Conservation (phyloP, 2,888 invertebrate genomes). For the Creontiades dilutus region DNA sequence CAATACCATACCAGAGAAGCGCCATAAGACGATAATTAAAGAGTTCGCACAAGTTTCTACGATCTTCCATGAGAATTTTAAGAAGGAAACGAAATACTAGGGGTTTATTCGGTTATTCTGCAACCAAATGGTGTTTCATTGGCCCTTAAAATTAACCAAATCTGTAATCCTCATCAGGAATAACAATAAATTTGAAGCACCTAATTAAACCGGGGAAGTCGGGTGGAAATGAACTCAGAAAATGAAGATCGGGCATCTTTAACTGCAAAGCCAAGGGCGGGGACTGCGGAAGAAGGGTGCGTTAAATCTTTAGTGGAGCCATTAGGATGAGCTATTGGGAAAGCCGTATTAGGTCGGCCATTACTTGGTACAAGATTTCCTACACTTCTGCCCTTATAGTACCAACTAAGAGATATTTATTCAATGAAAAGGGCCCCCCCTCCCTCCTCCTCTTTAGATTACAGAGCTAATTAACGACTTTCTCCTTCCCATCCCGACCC, state of each 20-base stretch:
- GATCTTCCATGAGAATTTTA: neutral
- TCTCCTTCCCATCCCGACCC: constrained; percentile 33
- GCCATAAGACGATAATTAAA: too few relatives aligned
- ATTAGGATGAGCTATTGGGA: constrained; percentile 66
- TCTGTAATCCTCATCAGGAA: constrained; percentile 26
- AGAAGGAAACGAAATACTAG: neutral
- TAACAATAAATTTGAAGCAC: constrained; percentile 32
- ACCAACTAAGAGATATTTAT: constrained; percentile 68
- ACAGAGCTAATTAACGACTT: constrained; percentile 68
- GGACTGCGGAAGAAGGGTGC: constrained; percentile 30
- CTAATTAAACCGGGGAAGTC: neutral
- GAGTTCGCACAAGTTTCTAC: too few relatives aligned
- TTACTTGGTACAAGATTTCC: constrained; percentile 68
- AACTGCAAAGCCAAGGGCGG: constrained; percentile 17
- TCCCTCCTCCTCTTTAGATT: constrained; percentile 55
- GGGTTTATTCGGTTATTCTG: neutral
- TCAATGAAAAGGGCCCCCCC: constrained; percentile 56
- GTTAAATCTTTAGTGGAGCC: constrained; percentile 55
- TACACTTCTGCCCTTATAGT: constrained; percentile 62
- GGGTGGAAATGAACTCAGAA: constrained; percentile 37
- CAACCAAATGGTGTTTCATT: neutral
- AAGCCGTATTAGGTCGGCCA: constrained; percentile 56
- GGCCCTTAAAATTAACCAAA: neutral
- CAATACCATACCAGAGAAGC: too few relatives aligned
- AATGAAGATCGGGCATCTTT: constrained; percentile 35